Conservation (phyloP, 2,888 invertebrate species). For the Tenodera sinensis region DNA sequence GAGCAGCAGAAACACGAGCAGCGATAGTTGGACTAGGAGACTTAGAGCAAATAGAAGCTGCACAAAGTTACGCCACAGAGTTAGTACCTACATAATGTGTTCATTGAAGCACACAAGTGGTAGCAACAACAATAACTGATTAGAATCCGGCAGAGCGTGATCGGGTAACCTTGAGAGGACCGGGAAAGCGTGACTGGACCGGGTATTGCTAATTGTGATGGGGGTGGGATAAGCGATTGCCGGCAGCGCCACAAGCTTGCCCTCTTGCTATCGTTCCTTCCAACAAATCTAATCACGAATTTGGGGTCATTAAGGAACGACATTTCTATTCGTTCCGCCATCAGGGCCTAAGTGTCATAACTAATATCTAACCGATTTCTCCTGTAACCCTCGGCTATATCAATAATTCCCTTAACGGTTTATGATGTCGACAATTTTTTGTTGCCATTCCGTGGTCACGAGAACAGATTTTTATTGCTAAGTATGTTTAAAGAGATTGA, state of each 20-base stretch:
- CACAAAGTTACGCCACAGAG: not conserved
- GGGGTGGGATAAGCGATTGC: not conserved
- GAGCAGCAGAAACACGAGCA: not conserved
- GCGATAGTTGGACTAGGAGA: not conserved
- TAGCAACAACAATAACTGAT: constrained; percentile 11
- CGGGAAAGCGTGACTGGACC: not conserved
- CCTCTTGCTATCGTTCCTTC: not conserved
- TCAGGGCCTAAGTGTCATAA: not conserved
- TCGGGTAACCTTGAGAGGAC: constrained; percentile 3
- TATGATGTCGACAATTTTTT: not conserved
- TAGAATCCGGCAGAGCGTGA: constrained; percentile 11
- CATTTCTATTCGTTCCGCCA: not conserved
- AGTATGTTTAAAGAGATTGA: not conserved
- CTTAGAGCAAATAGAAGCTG: not conserved
- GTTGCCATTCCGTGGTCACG: not conserved
- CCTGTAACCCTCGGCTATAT: not conserved
- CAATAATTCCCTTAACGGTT: not conserved
- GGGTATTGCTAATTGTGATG: not conserved
- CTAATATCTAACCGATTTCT: not conserved
- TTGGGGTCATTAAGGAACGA: not conserved
- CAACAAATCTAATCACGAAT: not conserved
- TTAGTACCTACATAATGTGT: not conserved
- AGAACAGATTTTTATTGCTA: not conserved
- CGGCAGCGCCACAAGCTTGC: not conserved
- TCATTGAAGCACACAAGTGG: not conserved